Conservation (phyloP, 1,140 invertebrate genomes). For the Ceratosolen solmsi region DNA sequence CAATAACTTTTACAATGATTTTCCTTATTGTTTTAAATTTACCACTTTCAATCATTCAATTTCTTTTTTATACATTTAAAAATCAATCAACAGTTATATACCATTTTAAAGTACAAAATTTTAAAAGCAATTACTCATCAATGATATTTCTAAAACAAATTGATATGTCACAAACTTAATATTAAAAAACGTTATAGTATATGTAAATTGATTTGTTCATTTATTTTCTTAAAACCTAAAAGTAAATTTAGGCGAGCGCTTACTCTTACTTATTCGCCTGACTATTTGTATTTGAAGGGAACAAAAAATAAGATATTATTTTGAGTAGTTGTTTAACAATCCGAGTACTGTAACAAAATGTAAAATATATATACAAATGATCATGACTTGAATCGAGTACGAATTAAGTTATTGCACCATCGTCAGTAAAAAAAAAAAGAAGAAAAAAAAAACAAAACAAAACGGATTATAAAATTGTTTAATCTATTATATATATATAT, state of each 20-base stretch:
- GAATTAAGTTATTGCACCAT: constrained; percentile 46
- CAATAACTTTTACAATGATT: constrained; percentile 30
- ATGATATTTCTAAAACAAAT: constrained; percentile 17
- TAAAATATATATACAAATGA: constrained; percentile 51
- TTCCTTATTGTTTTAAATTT: constrained; percentile 34
- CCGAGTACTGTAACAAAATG: constrained; percentile 23
- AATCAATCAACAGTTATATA: constrained; percentile 45
- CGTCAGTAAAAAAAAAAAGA: constrained; percentile 41
- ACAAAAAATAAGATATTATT: constrained; percentile 16
- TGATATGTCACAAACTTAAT: constrained; percentile 36
- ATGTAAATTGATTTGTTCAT: background rate
- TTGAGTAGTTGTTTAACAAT: constrained; percentile 35
- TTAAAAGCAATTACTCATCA: constrained; percentile 25
- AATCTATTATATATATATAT: background rate
- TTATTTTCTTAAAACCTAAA: constrained; percentile 22
- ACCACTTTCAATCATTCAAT: constrained; percentile 10
- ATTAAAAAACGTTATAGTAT: constrained; percentile 3
- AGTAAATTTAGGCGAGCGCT: constrained; percentile 4
- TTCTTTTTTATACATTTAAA: constrained; percentile 40
- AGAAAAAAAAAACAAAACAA: too few relatives aligned
- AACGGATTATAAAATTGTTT: constrained; percentile 29
- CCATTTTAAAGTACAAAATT: constrained; percentile 34
- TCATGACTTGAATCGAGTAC: constrained; percentile 38
- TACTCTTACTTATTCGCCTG: constrained; percentile 13
- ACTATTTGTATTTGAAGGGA: constrained; percentile 7